Percentiles rank a stretch among this genome's conserved stretches.
These are phyloP conservation scores for Ceratina calcarata DNA, from an alignment of 1,140 invertebrate species.

Conservation along the genomic window DNA sequence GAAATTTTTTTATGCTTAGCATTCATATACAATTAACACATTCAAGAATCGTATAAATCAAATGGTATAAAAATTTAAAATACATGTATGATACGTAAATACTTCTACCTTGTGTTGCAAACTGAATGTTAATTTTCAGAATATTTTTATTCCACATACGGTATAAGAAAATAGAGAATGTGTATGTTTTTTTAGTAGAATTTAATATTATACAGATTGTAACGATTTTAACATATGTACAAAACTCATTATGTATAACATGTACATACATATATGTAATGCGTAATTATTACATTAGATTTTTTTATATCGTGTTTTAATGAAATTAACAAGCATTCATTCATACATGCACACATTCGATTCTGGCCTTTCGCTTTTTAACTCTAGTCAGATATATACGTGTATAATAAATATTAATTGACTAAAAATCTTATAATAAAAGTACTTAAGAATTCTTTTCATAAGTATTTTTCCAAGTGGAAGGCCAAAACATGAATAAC, in stretches of 20 bases:
- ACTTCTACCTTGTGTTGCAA: conserved; percentile 16
- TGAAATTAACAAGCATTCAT: conserved; percentile 60
- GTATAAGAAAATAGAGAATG: conserved; percentile 33
- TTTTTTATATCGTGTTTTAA: conserved; percentile 57
- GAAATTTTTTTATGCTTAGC: conserved; percentile 35
- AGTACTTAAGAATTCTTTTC: conserved; percentile 51
- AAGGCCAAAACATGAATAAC: conserved; percentile 55
- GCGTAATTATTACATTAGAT: conserved; percentile 61
- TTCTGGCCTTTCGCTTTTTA: conserved; percentile 60
- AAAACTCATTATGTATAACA: conserved; percentile 72
- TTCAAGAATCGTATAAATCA: conserved; percentile 24
- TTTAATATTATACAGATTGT: conserved; percentile 72
- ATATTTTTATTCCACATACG: conserved; percentile 8
- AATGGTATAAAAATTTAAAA: conserved; percentile 12
- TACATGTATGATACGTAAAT: not conserved
- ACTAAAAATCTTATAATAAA: conserved; percentile 58
- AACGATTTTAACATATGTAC: conserved; percentile 72
- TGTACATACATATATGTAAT: conserved; percentile 70
- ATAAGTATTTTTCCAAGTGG: conserved; percentile 33
- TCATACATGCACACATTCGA: conserved; percentile 48
- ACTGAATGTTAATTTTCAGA: conserved; percentile 13
- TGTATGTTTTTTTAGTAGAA: conserved; percentile 59
- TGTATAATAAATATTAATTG: conserved; percentile 62
- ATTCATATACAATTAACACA: conserved; percentile 25
- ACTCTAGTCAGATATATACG: conserved; percentile 23